Percentiles rank a stretch among this genome's conserved stretches.
Evolutionary conservation across 2,113 vertebrate species (phyloP).

Genomic region (Misgurnus anguillicaudatus): DNA sequence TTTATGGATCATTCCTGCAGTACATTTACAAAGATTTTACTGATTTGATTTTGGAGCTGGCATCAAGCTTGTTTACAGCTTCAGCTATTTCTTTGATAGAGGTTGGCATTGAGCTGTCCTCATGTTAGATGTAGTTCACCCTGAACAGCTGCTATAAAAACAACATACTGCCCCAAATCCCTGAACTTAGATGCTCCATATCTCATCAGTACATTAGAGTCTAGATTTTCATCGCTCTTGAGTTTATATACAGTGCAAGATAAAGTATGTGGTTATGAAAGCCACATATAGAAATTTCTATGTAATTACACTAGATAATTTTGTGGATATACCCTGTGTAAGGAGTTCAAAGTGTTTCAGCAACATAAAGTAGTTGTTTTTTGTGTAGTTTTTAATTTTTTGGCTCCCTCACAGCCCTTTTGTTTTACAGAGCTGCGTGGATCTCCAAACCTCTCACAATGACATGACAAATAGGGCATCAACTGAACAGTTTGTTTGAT

Average conservation of each 20-base stretch:
- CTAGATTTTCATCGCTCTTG: too few species aligned
- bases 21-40: background rate
- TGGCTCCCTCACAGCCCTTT: background rate
- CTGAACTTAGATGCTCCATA: background rate
- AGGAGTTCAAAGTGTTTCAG: too few species aligned
- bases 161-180: background rate
- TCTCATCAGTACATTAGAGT: background rate
- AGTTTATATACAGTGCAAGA: too few species aligned
- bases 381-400: too few species aligned
- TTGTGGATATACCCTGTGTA: too few species aligned
- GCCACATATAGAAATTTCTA: too few species aligned
- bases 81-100: slow-evolving; percentile 50
- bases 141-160: too few species aligned
- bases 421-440: background rate
- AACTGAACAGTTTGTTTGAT: slow-evolving; percentile 53
- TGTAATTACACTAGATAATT: too few species aligned
- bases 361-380: too few species aligned
- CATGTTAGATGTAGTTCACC: too few species aligned
- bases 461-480: slow-evolving; percentile 53
- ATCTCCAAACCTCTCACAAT: slow-evolving; percentile 39
- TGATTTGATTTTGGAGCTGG: slow-evolving; percentile 49
- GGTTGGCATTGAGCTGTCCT: too few species aligned
- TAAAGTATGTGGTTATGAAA: too few species aligned
- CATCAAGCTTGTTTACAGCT: slow-evolving; percentile 69
- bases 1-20: background rate